Base-by-base conservation (phyloP, 2,888 invertebrate species). In the Cheilosia urbana region DNA sequence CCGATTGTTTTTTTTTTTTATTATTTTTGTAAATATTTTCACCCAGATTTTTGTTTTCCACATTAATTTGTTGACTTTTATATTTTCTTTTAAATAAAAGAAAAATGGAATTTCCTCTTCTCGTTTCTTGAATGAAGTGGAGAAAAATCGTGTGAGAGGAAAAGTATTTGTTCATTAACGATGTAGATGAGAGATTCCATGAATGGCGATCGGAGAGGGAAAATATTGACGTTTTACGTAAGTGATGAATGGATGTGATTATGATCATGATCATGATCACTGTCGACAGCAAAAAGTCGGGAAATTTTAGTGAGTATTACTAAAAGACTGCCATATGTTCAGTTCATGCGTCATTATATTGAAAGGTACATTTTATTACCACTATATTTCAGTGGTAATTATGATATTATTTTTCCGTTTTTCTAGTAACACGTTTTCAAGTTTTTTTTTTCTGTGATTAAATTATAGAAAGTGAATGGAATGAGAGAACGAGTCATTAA, bases 51-150 rank as follows among this genome's bases (percentile, higher is more conserved):
- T 51, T 27, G 24, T 51, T 53, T 49, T 51, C 17, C 9, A 15
- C 13, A 21, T 55, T 60, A 42, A 45, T 69, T 62, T 60, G 60
- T 76, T 68, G 66, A 47, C 21, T 58, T 76, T 60, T 27, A 27
- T 27, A 6, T 27, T 66, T 27, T 68, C 3, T 30, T 47, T 30
- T 45, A 15, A 5, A 13, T 51, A 13, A 30, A 27, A 13, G 21
- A 27, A 72, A 49, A 65, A 45, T 80, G 66, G 47, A 49, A 55
- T 62, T 73, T 68, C 73, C 62, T 45, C 53, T 57, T 62, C 2
- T 62, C 55, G 53, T 62, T 21, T 40, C 15, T 78, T 71, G 47
- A 71, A 71, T 71, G 78, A 65, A 63, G 68, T 71, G 71, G 42
- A 63, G 68, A 34, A 13, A 55, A 42, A 37, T 53, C n/a, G n/a